Base-by-base conservation (phyloP, 2,888 invertebrate genomes). In the Sarcophaga carnaria region DNA sequence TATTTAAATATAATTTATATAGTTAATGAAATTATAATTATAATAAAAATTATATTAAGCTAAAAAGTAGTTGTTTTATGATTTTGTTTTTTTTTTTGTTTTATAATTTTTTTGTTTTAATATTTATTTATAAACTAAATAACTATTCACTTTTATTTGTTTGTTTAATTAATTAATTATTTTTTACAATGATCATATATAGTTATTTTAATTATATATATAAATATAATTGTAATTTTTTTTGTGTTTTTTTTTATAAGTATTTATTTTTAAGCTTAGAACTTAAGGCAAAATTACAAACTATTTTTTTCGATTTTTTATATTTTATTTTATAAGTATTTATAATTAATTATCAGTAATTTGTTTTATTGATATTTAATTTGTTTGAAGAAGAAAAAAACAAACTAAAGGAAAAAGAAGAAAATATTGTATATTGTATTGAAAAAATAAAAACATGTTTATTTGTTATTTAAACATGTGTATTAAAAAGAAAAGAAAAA, bases 251-350 rank as follows among this genome's bases (percentile, higher is more conserved):
- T 90, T 90, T 88, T 88, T 90, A 89, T 89, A 91, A 88, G 89
- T 89, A 64, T 71, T 83, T 80, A 71, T 75, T 67, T 78, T 88
- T 92, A 92, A 92, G 91, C 92, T 92, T 92, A 92, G 89, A 92
- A 92, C 92, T 92, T 92, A 92, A 92, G 92, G 92, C 92, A 90
- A 92, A 92, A 90, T 91, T 91, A 92, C 91, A 89, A 91, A 92
- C 92, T 92, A 92, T 90, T 90, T 90, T 90, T 90, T 82, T 89
- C 27, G 77, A 77, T 83, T 75, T 66, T 78, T 81, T 66, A 25
- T 80, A 71, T 89, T 88, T 87, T 89, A 84, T 87, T 86, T 86
- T 83, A 83, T 83, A 86, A 86, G 72, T 82, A 59, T 60, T 54
- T 27, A 67, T 67, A 63, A 67, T 62, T 80, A 83, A 66, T 83